These are phyloP conservation scores for Mactra quadrangularis DNA, from an alignment of 1,140 invertebrate species.

Conservation along the genomic window DNA sequence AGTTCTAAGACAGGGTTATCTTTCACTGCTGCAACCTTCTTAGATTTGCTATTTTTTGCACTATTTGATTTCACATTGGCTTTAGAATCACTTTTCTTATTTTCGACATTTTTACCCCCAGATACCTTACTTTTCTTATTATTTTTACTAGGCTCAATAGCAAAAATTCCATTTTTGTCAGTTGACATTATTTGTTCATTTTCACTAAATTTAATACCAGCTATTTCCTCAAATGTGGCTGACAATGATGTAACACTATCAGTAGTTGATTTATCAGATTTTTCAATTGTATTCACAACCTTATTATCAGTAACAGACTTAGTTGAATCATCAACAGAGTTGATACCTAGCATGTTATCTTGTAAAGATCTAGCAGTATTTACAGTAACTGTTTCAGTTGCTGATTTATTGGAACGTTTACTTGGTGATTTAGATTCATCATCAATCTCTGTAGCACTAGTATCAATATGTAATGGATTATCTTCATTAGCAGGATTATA, in stretches of 20 bases:
- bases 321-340: conserved; percentile 42
- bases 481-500: conserved; percentile 79
- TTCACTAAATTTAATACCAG: conserved; percentile 36
- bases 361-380: conserved; percentile 14
- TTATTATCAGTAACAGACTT: conserved; percentile 9
- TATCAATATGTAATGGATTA: conserved; percentile 81
- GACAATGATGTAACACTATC: conserved; percentile 55
- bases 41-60: conserved; percentile 40
- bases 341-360: conserved; percentile 34
- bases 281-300: conserved; percentile 31
- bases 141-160: conserved; percentile 16
- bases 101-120: conserved; percentile 18
- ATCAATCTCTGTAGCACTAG: conserved; percentile 72
- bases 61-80: neutral
- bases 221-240: conserved; percentile 54
- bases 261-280: conserved; percentile 20
- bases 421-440: conserved; percentile 67
- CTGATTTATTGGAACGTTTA: conserved; percentile 24
- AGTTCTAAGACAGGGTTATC: conserved; percentile 12
- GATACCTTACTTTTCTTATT: conserved; percentile 38
- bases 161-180: neutral
- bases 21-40: conserved; percentile 8
- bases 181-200: neutral
- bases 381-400: neutral
- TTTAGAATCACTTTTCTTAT: conserved; percentile 27